Evolutionary conservation across 2,888 invertebrate species (phyloP).

Genomic region (Drosophila dives): DNA sequence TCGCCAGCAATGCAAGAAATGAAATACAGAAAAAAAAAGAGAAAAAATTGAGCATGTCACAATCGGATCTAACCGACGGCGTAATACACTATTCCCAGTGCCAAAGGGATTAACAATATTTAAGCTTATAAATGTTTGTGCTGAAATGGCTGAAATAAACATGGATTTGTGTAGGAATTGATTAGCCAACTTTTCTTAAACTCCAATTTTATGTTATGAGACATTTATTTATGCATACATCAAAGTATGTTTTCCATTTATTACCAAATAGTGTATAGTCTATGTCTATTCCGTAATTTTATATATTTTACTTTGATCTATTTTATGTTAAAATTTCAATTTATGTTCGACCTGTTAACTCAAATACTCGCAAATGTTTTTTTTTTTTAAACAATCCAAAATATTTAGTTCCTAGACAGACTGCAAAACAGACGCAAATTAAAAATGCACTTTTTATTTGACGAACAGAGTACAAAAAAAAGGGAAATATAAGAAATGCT

Average conservation of each 20-base stretch:
- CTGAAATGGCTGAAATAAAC: neutral
- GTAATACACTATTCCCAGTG: neutral
- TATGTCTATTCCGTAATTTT: too few species aligned
- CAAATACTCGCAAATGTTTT: neutral
- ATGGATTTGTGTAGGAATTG: neutral
- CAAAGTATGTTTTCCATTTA: neutral
- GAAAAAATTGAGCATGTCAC: neutral
- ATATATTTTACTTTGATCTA: neutral
- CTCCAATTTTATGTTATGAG: neutral
- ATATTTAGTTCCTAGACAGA: neutral
- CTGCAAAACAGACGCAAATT: neutral
- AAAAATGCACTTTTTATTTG: neutral
- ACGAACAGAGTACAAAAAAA: conserved; percentile 21
- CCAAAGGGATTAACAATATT: neutral
- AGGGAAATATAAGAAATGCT: conserved; percentile 30
- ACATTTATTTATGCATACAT: neutral
- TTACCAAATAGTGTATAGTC: neutral
- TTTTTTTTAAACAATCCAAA: neutral
- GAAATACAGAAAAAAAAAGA: conserved; percentile 31
- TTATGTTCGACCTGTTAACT: neutral
- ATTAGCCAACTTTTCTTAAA: neutral
- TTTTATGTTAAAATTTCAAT: neutral
- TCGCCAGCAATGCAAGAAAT: conserved; percentile 33
- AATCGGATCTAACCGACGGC: neutral
- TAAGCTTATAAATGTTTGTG: neutral